Conservation (phyloP, 92 coral and sea anemone species). For the Zoanthus gigantus region DNA sequence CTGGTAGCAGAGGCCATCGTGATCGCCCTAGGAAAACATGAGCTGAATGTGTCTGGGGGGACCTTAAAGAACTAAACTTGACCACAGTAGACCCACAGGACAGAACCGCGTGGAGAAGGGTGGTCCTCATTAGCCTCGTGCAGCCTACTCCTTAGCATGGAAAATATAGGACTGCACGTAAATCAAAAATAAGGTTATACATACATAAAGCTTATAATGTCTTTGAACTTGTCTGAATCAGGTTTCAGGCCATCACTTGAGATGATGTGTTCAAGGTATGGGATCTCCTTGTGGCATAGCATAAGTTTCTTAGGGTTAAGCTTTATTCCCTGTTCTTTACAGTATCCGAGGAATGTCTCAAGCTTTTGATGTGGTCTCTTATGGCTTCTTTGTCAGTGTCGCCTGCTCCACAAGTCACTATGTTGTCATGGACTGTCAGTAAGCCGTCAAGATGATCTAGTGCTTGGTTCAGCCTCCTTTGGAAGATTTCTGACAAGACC, state of each 20-base stretch:
- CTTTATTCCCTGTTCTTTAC: too few relatives aligned
- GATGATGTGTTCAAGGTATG: conserved; percentile 35
- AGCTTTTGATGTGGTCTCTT: conserved; percentile 18
- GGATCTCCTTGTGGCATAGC: too few relatives aligned
- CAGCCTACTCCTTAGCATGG: too few relatives aligned
- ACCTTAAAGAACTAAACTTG: too few relatives aligned
- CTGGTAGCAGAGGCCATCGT: conserved; percentile 2
- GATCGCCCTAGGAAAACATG: neutral
- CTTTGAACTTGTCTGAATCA: conserved; percentile 9
- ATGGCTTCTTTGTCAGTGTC: conserved; percentile 63
- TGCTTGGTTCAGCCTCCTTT: conserved; percentile 66
- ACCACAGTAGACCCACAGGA: too few relatives aligned
- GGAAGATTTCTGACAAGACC: conserved; percentile 61
- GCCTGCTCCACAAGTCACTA: conserved; percentile 67
- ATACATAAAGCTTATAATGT: neutral
- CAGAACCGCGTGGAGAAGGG: neutral
- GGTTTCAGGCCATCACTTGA: conserved; percentile 25
- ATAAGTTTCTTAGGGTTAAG: too few relatives aligned
- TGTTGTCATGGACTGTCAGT: conserved; percentile 64
- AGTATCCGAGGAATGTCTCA: too few relatives aligned
- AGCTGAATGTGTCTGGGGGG: too few relatives aligned
- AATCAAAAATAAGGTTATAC: too few relatives aligned
- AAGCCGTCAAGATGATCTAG: conserved; percentile 62
- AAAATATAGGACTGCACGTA: too few relatives aligned
- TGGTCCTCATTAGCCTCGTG: neutral